A percentile compares a stretch with the other conserved stretches of the same genome.
phyloP scores from a whole-genome alignment of 2,888 invertebrate genomes.

The Chrysotoxum bicinctum region DNA sequence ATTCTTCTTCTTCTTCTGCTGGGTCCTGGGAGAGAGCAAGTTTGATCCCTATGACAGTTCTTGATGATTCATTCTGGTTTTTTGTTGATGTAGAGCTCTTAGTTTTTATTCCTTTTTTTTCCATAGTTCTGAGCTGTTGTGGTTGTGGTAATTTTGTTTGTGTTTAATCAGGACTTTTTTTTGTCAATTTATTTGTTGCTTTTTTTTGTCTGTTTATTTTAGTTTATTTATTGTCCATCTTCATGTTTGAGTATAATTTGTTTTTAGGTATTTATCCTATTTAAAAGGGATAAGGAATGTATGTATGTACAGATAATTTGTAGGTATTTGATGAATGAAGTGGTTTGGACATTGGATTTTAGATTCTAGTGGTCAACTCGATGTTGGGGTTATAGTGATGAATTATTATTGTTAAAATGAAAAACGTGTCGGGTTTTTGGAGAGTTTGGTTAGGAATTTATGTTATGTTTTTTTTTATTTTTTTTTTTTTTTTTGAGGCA shows the following conservation, averaged over 20 bases:
- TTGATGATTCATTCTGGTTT: constrained; percentile 59
- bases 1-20: constrained; percentile 13
- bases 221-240: constrained; percentile 3
- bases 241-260: constrained; percentile 6
- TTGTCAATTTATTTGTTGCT: constrained; percentile 29
- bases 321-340: constrained; percentile 67
- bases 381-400: constrained; percentile 10
- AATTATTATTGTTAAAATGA: constrained; percentile 16
- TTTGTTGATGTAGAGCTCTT: constrained; percentile 1
- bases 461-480: neutral
- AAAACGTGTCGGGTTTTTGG: neutral
- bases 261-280: constrained; percentile 2
- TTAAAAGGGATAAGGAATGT: neutral
- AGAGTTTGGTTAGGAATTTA: neutral
- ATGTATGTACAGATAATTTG: constrained; percentile 30
- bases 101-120: neutral
- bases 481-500: neutral
- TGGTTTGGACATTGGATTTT: constrained; percentile 21
- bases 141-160: neutral
- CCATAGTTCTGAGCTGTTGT: neutral
- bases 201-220: neutral
- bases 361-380: neutral
- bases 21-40: neutral
- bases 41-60: constrained; percentile 70
- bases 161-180: constrained; percentile 5